Conservation (phyloP, 2,888 invertebrate genomes). For the Synergus japonicus region DNA sequence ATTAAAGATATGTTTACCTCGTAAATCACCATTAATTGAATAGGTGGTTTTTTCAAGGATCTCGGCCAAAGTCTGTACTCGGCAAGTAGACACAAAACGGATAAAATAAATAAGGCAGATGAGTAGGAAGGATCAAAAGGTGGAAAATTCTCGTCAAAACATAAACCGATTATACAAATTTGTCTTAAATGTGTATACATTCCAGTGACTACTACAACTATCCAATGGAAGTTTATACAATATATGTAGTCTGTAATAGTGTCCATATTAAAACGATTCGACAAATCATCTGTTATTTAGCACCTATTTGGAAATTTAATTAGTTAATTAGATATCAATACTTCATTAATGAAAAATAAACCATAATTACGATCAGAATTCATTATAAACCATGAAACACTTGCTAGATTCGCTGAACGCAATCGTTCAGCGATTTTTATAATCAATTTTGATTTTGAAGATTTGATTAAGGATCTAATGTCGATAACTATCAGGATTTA, state of each 20-base stretch:
- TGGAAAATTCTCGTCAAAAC: conserved; percentile 62
- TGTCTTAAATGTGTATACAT: conserved; percentile 73
- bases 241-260: conserved; percentile 65
- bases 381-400: neutral
- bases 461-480: neutral
- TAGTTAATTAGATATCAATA: neutral
- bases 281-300: neutral
- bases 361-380: neutral
- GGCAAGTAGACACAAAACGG: conserved; percentile 71
- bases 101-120: conserved; percentile 71
- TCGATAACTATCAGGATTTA: neutral
- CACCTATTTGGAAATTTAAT: neutral
- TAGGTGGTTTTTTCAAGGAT: conserved; percentile 73
- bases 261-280: conserved; percentile 62
- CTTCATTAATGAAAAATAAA: neutral
- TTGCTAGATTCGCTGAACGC: neutral
- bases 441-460: neutral
- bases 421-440: neutral
- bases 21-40: conserved; percentile 72
- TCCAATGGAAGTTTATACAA: conserved; percentile 72
- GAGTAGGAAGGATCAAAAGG: conserved; percentile 72
- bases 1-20: conserved; percentile 62
- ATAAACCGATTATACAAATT: conserved; percentile 73
- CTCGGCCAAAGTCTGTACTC: conserved; percentile 75
- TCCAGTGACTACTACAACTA: conserved; percentile 70